Evolutionary conservation across 2,797 vertebrate species (phyloP), one percentile per base, ranked within the genome.

Genomic region (Pipistrellus kuhlii): DNA sequence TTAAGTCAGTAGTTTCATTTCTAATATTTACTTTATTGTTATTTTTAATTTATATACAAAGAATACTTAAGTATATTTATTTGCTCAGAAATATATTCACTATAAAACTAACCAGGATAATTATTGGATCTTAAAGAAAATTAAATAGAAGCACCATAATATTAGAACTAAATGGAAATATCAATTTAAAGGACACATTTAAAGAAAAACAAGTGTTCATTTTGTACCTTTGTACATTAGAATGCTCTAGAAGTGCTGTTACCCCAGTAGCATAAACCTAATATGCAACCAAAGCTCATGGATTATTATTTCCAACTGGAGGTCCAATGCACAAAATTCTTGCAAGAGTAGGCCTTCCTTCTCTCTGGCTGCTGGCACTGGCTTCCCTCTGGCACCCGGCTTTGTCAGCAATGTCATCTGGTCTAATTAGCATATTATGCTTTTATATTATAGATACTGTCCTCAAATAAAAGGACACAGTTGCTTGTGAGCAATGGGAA

Each of bases 31-130:
- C 85, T 64, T 57, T 38, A 44, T 55, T 55, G 73, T 64, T 91
- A 64, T 25, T 89, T 90, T 84, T 48, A 4, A 35, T 76, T 85
- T 8, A 20, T 53, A 77, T 44, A n/a, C 11, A 78, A 77, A 85
- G 13, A 82, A 59, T 86, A 66, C 32, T 8, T 32, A 69, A 48
- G 17, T 8, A 15, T 38, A 2, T 32, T 68, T 85, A 62, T 75
- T 84, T 93, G 77, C 15, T 84, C 9, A 87, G 32, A 66, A 94
- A 41, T 69, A 76, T 53, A n/a, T 81, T 88, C 4, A 35, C 10
- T 20, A 0, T 75, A 23, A 86, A 83, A 53, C 83, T 27, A 62
- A 62, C 59, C 3, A 92, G 2, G 23, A 15, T 17, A 83, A 17
- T 81, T 48, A 81, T 6, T 18, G 3, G 23, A 57, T 76, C 20